Evolutionary conservation across 1,140 invertebrate genomes (phyloP).

Genomic region (Cydia pomonella): DNA sequence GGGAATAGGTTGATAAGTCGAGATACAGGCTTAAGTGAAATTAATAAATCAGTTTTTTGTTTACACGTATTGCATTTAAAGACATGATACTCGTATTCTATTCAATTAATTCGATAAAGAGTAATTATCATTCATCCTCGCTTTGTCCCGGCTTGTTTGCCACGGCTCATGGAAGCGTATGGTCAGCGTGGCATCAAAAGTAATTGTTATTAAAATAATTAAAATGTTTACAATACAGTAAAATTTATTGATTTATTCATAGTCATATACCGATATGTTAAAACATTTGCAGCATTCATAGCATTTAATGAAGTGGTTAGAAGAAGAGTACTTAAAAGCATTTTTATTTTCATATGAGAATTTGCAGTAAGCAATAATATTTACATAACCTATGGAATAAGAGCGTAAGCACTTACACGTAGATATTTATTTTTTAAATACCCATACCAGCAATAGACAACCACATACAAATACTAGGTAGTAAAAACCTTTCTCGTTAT

Average conservation of each 20-base stretch:
- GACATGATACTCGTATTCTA: no score
- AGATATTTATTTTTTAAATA: background rate
- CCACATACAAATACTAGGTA: background rate
- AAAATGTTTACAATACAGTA: no score
- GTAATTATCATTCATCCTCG: background rate
- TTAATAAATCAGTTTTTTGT: background rate
- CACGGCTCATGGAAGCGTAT: no score
- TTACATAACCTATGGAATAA: background rate
- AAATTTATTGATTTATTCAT: no score
- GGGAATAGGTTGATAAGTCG: background rate
- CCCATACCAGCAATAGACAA: background rate
- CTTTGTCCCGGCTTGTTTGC: background rate
- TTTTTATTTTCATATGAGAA: no score
- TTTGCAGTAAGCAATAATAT: no score
- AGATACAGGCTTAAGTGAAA: background rate
- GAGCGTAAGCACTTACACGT: background rate
- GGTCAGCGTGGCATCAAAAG: no score
- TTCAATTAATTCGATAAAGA: background rate
- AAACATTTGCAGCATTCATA: no score
- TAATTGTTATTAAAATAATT: no score
- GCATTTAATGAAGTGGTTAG: no score
- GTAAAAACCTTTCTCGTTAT: background rate
- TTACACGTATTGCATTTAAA: background rate
- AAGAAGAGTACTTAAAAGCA: no score
- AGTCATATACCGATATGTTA: no score